Evolutionary conservation across 2,888 invertebrate genomes (phyloP), one percentile per base, ranked within the genome.

Genomic region (Minunthozetes semirufus): DNA sequence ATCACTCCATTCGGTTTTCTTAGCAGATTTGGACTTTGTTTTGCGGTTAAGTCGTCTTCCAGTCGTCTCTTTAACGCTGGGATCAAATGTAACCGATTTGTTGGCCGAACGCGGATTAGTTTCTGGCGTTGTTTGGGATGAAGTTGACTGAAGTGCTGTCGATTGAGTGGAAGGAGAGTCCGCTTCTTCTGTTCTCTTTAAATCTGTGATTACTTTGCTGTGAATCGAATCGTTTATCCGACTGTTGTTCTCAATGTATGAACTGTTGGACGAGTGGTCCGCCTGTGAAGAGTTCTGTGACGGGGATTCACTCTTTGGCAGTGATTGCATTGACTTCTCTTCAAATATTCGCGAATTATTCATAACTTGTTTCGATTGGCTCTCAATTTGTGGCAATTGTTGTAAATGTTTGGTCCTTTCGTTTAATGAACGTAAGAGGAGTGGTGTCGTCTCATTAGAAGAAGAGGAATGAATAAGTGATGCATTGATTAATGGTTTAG

Each of bases 71-170:
- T 75, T 53, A n/a, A 76, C 74, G 33, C 38, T 74, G 17, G 76
- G 76, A 29, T 76, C 76, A 74, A 76, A 76, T 22, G 76, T 71
- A 1, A 76, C 76, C 27, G 74, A 74, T 61, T 76, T 76, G 56
- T 59, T 59, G 33, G 42, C 25, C 22, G 63, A 33, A 29, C 22
- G 48, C n/a, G 68, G n/a, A 15, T 19, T 63, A 19, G 56, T 63
- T 27, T 29, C 46, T 1, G 63, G 25, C 0, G 29, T 56, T 48
- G 63, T 42, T 70, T 50, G 29, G 11, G 73, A 38, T 73, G 61
- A 42, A n/a, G 59, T 29, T 17, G 61, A 61, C 5, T 73, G 33
- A 19, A 48, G 38, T 15, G 73, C 73, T 50, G 61, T 48, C 11
- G 33, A 59, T 27, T 73, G 56, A 66, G 53, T 61, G 4, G 53